Base-by-base conservation (phyloP, 2,113 vertebrate genomes). In the Polypterus bichir region DNA sequence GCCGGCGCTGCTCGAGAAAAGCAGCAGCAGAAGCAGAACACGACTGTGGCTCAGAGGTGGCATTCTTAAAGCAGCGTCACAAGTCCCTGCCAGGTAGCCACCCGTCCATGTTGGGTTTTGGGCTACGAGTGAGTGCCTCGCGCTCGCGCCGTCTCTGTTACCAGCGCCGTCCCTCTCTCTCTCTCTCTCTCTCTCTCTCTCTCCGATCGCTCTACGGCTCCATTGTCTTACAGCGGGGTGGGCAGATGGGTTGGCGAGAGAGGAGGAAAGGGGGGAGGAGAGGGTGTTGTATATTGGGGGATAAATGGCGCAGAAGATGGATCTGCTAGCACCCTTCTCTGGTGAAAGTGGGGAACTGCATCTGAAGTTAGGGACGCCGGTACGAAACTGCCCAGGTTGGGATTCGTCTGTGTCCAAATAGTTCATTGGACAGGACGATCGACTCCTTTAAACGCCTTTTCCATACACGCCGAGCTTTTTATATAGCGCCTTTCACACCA, bases 11-110 rank as follows among this genome's bases (percentile, higher is more conserved):
- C 53, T 59, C 54, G 69, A 54, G 61, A 69, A 60, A 47, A 73
- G 57, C 44, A 69, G 61, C 46, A 71, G 63, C 7, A 64, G 59
- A 47, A 71, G 64, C 46, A 49, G 62, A 61, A 63, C 65, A 54
- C 57, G 64, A 49, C 46, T 47, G 62, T 46, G 68, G 27, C 27
- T 27, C 59, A 59, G 65, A 46, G 65, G 58, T 67, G 65, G 61
- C 74, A 76, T 76, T 66, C 62, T 76, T 61, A 69, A 58, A 59
- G 68, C 68, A n/a, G 64, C 65, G 69, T 74, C 72, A 71, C 71
- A 64, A 46, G 55, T 59, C 47, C 54, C 59, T 54, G 45, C 7
- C 45, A 56, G 54, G 64, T 54, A 63, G 59, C 69, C 62, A 54
- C 68, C 54, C 67, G 64, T 69, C 70, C 74, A 76, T 76, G 70